A percentile compares a stretch with the other conserved stretches of the same genome.
Evolutionary conservation across 2,888 invertebrate species (phyloP).

Genomic region (Acleris laterana): DNA sequence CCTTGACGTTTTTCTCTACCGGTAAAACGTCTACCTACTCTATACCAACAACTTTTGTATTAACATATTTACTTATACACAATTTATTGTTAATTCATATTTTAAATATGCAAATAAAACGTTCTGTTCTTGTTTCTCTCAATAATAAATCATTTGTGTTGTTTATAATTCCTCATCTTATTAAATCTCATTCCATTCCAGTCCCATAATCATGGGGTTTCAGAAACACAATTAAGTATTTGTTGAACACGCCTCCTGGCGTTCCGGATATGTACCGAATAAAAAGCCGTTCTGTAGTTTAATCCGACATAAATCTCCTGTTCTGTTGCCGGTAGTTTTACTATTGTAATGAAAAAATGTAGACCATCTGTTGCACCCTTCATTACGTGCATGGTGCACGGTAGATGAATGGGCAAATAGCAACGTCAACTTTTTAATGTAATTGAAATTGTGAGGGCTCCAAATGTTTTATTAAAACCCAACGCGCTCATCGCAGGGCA

Average conservation of each 20-base stretch:
- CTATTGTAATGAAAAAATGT: constrained; percentile 79
- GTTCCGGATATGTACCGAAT: constrained; percentile 75
- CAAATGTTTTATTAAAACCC: constrained; percentile 77
- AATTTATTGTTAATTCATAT: constrained; percentile 5
- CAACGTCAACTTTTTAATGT: constrained; percentile 80
- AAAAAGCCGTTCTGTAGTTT: constrained; percentile 73
- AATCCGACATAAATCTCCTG: constrained; percentile 80
- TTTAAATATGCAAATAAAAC: constrained; percentile 1
- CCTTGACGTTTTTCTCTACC: constrained; percentile 25
- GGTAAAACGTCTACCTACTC: constrained; percentile 17
- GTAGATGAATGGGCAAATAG: constrained; percentile 70
- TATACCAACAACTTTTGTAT: constrained; percentile 10
- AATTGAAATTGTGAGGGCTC: constrained; percentile 78
- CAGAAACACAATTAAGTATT: constrained; percentile 67
- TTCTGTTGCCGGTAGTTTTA: constrained; percentile 69
- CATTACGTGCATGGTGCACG: constrained; percentile 69
- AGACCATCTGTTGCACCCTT: constrained; percentile 83
- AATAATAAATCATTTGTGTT: constrained; percentile 23
- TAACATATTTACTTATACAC: constrained; percentile 6
- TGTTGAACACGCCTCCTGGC: constrained; percentile 72
- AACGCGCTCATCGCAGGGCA: constrained; percentile 50
- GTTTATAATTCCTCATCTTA: constrained; percentile 34
- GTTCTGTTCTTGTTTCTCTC: neutral
- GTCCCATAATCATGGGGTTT: constrained; percentile 58
- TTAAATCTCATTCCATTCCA: constrained; percentile 40